Conservation (phyloP, 2,113 vertebrate species). For the Pterocles orientalis region DNA sequence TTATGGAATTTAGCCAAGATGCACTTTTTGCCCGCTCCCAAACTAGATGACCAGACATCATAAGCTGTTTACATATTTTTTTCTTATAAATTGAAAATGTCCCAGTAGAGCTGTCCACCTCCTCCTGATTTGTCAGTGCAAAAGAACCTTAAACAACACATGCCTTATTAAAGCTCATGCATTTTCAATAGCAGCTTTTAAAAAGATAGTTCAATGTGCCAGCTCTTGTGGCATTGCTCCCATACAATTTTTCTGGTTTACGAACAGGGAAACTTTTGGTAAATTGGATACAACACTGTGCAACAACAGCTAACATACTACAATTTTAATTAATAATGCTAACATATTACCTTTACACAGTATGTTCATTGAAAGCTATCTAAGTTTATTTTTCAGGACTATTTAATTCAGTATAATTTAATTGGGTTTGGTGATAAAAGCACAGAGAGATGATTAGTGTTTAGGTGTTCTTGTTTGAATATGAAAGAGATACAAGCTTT, state of each 20-base stretch:
- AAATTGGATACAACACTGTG: not conserved
- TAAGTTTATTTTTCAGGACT: not conserved
- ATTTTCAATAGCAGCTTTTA: not conserved
- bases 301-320: not conserved
- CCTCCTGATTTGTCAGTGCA: not conserved
- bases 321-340: not conserved
- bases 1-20: not conserved
- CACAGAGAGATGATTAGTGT: not conserved
- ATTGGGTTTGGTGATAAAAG: not conserved
- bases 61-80: not conserved
- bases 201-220: not conserved
- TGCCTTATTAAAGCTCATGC: not conserved
- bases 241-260: not conserved
- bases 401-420: not conserved
- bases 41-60: not conserved
- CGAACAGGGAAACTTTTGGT: not conserved
- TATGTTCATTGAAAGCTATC: not conserved
- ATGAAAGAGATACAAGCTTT: not conserved
- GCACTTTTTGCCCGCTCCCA: not conserved
- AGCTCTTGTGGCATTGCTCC: not conserved
- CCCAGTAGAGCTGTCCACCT: not conserved
- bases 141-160: accelerated
- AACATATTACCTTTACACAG: not conserved
- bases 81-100: not conserved
- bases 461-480: not conserved